Evolutionary conservation across 2,113 vertebrate genomes (phyloP), one percentile per base, ranked within the genome.

Genomic region (Alligator mississippiensis): DNA sequence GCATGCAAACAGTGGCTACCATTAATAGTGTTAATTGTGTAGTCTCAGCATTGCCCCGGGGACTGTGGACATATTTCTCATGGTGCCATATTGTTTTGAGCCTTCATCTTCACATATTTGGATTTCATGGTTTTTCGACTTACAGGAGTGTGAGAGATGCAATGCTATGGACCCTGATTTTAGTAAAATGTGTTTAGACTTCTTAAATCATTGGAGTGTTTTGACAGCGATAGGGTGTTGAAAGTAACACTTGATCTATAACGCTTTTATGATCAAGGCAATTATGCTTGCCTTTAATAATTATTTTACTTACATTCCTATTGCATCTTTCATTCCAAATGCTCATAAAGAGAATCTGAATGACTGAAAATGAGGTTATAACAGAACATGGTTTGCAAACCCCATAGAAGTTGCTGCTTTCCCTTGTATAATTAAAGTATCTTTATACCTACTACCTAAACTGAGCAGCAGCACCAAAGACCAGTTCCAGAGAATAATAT

Each of bases 31-130:
- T 72, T 87, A 80, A 87, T 68, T 83, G 25, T 9, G 30, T 58
- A 87, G 38, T 34, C 16, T 12, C 30, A 93, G 60, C 9, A 89
- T 22, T 60, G 16, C 57, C 76, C 76, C 22, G 25, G 11, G 57
- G 92, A 88, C 11, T 76, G 70, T 28, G 79, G 38, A 89, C 92
- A 85, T 81, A 87, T 89, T 93, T 94, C 80, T 61, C 17, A 11
- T 25, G 25, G 78, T 59, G 12, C n/a, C 70, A 77, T 89, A 87
- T 5, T 25, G 21, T 93, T 89, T 34, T 72, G 30, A 72, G 30
- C 38, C 38, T 81, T 94, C 11, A 62, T 93, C 91, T 91, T 87
- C 84, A 90, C 15, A 3, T 72, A 76, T 79, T 96, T 87, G 81
- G 34, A 90, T 94, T 94, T 88, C 55, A 2, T 5, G 38, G 16